Base-by-base conservation (phyloP, 2,888 invertebrate species). In the Lissocephala sabroskyi region DNA sequence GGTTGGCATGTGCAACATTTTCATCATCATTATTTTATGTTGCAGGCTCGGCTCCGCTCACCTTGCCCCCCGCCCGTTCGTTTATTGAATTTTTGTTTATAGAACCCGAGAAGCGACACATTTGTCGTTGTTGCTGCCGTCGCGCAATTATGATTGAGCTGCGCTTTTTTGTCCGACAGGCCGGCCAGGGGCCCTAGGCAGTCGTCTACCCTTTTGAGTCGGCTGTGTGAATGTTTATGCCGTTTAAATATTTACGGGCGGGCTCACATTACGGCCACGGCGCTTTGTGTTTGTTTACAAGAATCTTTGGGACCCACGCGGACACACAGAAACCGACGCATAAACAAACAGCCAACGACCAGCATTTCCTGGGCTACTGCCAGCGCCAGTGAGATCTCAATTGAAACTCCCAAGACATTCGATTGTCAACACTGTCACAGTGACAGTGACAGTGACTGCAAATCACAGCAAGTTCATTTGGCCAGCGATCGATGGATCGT, bases 21-120 rank as follows among this genome's bases (percentile, higher is more conserved):
- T 75, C 79, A 78, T 78, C 71, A 71, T 78, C 78, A 71, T 71
- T 75, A 78, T 78, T 74, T 77, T 52, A 70, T 77, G 67, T 56
- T 75, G 73, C 71, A 60, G 52, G 49, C 49, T 56, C 48, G 62
- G 56, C 46, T 55, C 52, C 7, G 7, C 35, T 50, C 47, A 57
- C 51, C 59, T 56, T 68, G 44, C 56, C 41, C 14, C 17, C 10
- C 5, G 32, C 32, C 23, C 23, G 23, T 5, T 23, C 23, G 28
- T 28, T 40, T 73, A 79, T 79, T 76, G 77, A 78, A 76, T 78
- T 77, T n/a, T 68, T 73, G 71, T 78, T 73, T 78, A 73, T 71
- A 56, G 48, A n/a, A n/a, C 52, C 45, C 66, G 58, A 70, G 53
- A 16, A 16, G 35, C 14, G 13, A 35, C 17, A 35, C 35, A 35